phyloP scores from a whole-genome alignment of 2,113 vertebrate genomes.

The Rhynchomys soricoides region DNA sequence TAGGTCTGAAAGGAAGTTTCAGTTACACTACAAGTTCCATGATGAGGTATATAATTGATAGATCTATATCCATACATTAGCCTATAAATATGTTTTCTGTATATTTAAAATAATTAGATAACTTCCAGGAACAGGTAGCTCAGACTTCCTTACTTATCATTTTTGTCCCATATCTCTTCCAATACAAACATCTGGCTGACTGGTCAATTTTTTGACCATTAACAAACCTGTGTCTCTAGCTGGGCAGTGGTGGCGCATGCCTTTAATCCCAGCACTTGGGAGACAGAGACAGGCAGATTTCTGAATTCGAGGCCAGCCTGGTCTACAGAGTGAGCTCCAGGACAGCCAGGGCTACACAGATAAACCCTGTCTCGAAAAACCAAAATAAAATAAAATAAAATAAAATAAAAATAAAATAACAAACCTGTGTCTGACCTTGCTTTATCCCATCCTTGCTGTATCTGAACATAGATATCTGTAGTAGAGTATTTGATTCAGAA shows the following conservation, averaged over 20 bases:
- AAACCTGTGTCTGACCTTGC: not conserved
- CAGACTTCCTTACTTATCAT: not conserved
- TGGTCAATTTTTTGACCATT: not conserved
- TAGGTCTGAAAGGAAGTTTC: not conserved
- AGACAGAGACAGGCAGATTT: too few relatives aligned
- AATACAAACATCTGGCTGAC: not conserved
- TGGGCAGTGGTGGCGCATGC: too few relatives aligned
- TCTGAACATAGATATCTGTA: rapidly evolving
- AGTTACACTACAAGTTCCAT: not conserved
- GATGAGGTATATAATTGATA: not conserved
- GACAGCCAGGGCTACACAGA: too few relatives aligned
- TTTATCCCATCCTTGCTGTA: rapidly evolving
- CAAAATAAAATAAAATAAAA: too few relatives aligned
- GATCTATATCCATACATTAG: not conserved
- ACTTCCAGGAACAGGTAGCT: not conserved
- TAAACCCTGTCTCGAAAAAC: too few relatives aligned
- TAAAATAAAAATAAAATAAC: too few relatives aligned
- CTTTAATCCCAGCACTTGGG: too few relatives aligned
- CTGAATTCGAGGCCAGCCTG: too few relatives aligned
- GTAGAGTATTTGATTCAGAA: rapidly evolving
- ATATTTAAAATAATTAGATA: not conserved
- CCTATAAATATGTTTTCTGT: not conserved
- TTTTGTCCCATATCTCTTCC: not conserved
- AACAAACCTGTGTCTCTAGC: too few relatives aligned
- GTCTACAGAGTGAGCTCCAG: too few relatives aligned